phyloP scores from a whole-genome alignment of 2,797 vertebrate genomes.

The Diplodus sargus region DNA sequence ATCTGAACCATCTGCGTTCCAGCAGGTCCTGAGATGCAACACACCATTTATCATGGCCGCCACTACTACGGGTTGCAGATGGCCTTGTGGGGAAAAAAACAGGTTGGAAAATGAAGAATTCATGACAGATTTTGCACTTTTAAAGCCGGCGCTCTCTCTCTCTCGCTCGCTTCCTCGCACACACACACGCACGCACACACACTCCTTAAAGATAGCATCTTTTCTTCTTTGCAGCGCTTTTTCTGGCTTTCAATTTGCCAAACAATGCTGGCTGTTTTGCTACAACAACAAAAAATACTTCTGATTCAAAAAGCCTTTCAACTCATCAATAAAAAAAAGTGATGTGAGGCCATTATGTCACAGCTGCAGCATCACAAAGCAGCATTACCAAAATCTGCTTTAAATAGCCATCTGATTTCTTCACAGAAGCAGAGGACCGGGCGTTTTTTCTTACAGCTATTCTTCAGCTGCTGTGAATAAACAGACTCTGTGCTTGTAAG shows the following conservation, averaged over 20 bases:
- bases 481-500: conserved; percentile 11
- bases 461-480: background rate
- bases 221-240: background rate
- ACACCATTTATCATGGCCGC: conserved; percentile 61
- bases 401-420: conserved; percentile 8
- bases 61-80: conserved; percentile 48
- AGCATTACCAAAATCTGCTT: background rate
- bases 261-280: background rate
- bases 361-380: conserved; percentile 1
- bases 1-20: conserved; percentile 9
- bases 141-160: background rate
- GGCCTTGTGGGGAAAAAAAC: conserved; percentile 29
- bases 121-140: conserved; percentile 39
- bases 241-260: no score
- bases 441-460: background rate
- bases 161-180: no score
- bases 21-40: conserved; percentile 34
- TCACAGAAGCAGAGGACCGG: background rate
- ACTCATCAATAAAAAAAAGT: background rate
- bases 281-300: background rate
- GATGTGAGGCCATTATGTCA: background rate
- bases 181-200: no score
- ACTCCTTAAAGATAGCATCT: no score
- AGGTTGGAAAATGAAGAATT: conserved; percentile 27
- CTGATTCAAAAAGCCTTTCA: background rate